These are phyloP conservation scores for Schizopygopsis malacanthus DNA, from an alignment of 2,797 vertebrate genomes.

Conservation along the genomic window DNA sequence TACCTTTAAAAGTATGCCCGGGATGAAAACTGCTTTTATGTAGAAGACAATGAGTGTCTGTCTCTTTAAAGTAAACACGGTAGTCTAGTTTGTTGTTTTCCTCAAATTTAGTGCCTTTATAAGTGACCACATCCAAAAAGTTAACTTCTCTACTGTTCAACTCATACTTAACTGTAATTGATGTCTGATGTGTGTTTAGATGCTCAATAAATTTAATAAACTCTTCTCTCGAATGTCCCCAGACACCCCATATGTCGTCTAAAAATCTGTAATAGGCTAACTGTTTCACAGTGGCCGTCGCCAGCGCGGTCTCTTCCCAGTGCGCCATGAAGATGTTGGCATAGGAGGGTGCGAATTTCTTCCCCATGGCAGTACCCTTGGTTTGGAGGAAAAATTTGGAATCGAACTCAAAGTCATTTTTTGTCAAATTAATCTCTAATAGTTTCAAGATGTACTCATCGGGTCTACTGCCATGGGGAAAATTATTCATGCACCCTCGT, in stretches of 20 bases:
- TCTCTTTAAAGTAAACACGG: neutral
- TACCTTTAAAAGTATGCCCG: slow-evolving; percentile 10
- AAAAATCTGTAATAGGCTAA: no score
- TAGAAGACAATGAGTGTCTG: slow-evolving; percentile 34
- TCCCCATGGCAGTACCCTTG: slow-evolving; percentile 20
- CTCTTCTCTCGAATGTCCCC: neutral
- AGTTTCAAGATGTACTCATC: neutral
- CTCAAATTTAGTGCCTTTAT: no score
- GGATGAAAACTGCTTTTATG: slow-evolving; percentile 32
- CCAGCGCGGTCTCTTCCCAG: no score
- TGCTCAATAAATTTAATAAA: neutral
- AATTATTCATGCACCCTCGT: slow-evolving; percentile 28
- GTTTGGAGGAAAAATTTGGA: neutral
- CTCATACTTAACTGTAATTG: slow-evolving; percentile 17
- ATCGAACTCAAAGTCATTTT: slow-evolving; percentile 30
- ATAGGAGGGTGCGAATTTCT: slow-evolving; percentile 19
- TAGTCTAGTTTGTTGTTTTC: no score
- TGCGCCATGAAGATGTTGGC: no score
- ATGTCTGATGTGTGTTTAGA: neutral
- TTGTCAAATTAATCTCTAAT: slow-evolving; percentile 7
- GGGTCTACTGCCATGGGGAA: neutral
- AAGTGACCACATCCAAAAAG: no score
- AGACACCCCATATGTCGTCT: slow-evolving; percentile 36
- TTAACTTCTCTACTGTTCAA: no score
- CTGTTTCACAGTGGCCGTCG: no score